phyloP scores from a whole-genome alignment of 2,113 vertebrate species.

The Mobula hypostoma region DNA sequence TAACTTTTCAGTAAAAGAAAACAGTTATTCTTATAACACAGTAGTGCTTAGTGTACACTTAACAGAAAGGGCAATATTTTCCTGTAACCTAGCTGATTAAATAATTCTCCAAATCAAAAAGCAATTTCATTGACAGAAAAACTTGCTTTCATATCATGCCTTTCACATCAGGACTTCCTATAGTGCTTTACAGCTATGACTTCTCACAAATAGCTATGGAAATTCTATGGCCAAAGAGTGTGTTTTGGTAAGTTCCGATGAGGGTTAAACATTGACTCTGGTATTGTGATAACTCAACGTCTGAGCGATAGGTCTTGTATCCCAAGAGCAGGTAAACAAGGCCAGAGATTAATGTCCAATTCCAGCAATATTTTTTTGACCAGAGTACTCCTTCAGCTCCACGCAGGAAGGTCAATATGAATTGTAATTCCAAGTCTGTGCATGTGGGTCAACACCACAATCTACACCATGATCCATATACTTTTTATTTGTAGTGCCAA shows the following conservation, averaged over 20 bases:
- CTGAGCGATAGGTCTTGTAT: neutral
- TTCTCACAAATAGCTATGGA: neutral
- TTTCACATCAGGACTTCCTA: neutral
- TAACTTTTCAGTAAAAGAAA: neutral
- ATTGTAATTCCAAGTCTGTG: neutral
- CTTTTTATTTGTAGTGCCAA: neutral
- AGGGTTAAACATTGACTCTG: neutral
- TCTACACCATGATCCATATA: neutral
- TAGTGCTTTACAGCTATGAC: neutral
- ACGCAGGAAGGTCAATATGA: neutral
- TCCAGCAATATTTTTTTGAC: neutral
- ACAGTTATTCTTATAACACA: neutral
- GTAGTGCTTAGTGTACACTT: neutral
- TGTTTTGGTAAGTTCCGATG: neutral
- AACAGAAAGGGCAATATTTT: neutral
- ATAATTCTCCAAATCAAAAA: neutral
- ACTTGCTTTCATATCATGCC: neutral
- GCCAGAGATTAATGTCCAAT: neutral
- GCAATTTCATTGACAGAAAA: neutral
- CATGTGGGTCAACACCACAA: neutral
- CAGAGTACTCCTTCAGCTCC: neutral
- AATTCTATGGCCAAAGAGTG: neutral
- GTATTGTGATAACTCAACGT: neutral
- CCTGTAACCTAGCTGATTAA: neutral
- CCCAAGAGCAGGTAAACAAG: neutral